Evolutionary conservation across 2,113 vertebrate genomes (phyloP).

Genomic region (Columba janthina): DNA sequence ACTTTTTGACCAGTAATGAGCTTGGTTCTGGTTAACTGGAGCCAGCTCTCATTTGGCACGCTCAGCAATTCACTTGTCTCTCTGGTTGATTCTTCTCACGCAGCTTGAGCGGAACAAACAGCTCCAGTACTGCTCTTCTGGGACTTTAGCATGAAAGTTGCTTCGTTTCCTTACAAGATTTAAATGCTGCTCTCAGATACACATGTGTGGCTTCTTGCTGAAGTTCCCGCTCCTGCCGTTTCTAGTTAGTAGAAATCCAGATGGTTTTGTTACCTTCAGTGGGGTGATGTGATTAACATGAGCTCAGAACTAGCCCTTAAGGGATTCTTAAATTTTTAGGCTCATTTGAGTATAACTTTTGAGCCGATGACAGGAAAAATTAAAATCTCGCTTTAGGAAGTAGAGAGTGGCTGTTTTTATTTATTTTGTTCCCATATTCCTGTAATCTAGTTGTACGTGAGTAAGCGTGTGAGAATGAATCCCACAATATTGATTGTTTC

Average conservation of each 20-base stretch:
- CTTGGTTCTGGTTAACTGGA: slow-evolving; percentile 25
- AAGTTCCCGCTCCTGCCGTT: background rate
- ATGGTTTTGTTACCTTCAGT: background rate
- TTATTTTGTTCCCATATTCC: background rate
- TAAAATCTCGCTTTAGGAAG: background rate
- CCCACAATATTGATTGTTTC: background rate
- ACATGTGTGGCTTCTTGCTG: background rate
- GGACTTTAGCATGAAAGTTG: background rate
- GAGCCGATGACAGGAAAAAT: background rate
- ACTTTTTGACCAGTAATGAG: background rate
- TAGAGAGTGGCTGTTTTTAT: background rate
- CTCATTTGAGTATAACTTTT: background rate
- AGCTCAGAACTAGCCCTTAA: background rate
- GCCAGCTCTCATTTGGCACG: background rate
- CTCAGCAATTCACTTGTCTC: background rate
- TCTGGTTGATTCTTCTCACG: background rate
- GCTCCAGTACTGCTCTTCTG: background rate
- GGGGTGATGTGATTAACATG: background rate
- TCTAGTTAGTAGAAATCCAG: background rate
- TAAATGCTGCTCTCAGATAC: background rate
- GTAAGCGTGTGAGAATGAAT: background rate
- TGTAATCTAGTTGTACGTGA: background rate
- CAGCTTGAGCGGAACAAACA: background rate
- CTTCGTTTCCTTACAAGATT: background rate
- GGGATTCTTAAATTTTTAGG: background rate